Evolutionary conservation across 2,113 vertebrate genomes (phyloP).

Genomic region (Petroica traversi): DNA sequence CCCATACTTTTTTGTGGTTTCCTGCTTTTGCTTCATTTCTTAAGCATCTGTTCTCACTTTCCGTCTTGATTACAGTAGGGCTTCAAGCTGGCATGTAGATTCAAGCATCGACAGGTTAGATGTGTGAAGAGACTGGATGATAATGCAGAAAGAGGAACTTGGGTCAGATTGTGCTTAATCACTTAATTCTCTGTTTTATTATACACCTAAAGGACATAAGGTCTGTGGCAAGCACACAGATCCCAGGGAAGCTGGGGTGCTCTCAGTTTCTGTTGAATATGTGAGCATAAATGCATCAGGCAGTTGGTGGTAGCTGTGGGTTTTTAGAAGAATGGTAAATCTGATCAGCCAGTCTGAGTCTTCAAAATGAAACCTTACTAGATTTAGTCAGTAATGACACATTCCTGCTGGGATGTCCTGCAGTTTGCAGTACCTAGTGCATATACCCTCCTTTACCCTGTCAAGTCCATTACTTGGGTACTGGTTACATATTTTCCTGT

Average conservation of each 20-base stretch:
- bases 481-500: not conserved
- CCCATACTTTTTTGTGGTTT: conserved; percentile 2
- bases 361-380: not conserved
- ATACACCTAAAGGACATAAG: not conserved
- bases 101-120: not conserved
- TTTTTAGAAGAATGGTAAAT: not conserved
- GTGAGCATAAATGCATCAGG: not conserved
- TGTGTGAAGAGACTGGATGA: not conserved
- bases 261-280: not conserved
- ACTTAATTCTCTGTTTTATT: not conserved
- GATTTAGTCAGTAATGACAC: not conserved
- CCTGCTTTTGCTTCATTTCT: not conserved
- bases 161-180: not conserved
- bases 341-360: not conserved
- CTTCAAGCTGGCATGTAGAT: conserved; percentile 41
- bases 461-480: not conserved
- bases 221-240: not conserved
- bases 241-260: not conserved
- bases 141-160: not conserved
- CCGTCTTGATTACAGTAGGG: conserved; percentile 3
- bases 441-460: not conserved
- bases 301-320: not conserved
- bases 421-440: not conserved
- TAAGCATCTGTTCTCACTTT: conserved; percentile 7
- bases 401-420: not conserved